Evolutionary conservation across 2,888 invertebrate genomes (phyloP).

Genomic region (Neoaliturus tenellus): DNA sequence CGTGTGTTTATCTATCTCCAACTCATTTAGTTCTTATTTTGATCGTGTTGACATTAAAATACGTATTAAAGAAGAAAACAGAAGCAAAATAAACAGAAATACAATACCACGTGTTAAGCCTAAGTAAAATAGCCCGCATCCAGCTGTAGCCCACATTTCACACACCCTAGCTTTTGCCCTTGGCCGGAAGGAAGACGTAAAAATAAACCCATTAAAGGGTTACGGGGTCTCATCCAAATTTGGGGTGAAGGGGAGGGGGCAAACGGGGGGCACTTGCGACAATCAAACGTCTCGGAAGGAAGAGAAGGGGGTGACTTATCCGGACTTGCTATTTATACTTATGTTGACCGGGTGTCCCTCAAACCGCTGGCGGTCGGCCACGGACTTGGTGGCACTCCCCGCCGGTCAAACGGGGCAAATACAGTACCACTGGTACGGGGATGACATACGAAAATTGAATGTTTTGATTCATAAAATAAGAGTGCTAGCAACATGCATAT

Average conservation of each 20-base stretch:
- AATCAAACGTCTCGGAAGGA: background rate
- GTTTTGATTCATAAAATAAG: too few relatives aligned
- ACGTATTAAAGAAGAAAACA: too few relatives aligned
- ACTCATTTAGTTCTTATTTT: too few relatives aligned
- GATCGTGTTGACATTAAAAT: too few relatives aligned
- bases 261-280: constrained; percentile 1
- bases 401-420: background rate
- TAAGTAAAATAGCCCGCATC: too few relatives aligned
- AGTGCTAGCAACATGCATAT: too few relatives aligned
- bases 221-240: constrained; percentile 1
- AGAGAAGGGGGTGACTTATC: background rate
- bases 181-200: constrained; percentile 25
- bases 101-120: too few relatives aligned
- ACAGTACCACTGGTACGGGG: too few relatives aligned
- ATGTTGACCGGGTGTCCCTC: background rate
- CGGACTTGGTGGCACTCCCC: background rate
- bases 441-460: too few relatives aligned
- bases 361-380: background rate
- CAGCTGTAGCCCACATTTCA: background rate
- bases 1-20: too few relatives aligned
- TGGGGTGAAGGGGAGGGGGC: background rate
- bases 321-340: background rate
- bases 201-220: constrained; percentile 19
- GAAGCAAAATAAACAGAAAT: too few relatives aligned
- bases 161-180: background rate